Evolutionary conservation across 35 echinoderm and acorn worm species (phyloP).

Genomic region (Ptychodera flava): DNA sequence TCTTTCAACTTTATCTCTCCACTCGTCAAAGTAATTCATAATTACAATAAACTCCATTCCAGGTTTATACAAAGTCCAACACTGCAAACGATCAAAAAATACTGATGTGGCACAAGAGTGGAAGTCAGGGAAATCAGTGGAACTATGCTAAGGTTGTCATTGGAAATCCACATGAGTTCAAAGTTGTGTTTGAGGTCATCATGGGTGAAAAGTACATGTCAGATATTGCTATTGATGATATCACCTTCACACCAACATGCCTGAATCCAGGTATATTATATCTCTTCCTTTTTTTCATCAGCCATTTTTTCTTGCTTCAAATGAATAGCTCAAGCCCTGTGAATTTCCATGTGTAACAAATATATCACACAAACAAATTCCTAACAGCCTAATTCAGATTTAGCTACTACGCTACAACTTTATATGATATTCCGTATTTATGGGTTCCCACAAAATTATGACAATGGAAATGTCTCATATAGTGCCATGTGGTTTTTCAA

Average conservation of each 20-base stretch:
- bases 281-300: neutral
- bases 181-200: constrained; percentile 62
- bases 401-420: neutral
- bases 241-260: constrained; percentile 48
- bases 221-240: constrained; percentile 65
- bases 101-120: constrained; percentile 31
- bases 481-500: no score
- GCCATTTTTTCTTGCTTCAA: neutral
- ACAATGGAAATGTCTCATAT: no score
- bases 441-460: no score
- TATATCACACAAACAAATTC: no score
- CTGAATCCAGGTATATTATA: constrained; percentile 7
- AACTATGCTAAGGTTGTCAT: constrained; percentile 32
- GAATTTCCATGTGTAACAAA: neutral
- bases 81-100: neutral
- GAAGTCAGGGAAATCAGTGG: constrained; percentile 54
- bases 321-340: neutral
- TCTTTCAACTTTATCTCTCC: neutral
- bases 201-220: constrained; percentile 28
- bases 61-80: constrained; percentile 47
- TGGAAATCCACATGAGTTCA: constrained; percentile 24
- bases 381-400: neutral
- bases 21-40: neutral
- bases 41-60: neutral
- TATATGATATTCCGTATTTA: no score